phyloP scores from a whole-genome alignment of 2,888 invertebrate genomes.

The Platypus cylindrus region DNA sequence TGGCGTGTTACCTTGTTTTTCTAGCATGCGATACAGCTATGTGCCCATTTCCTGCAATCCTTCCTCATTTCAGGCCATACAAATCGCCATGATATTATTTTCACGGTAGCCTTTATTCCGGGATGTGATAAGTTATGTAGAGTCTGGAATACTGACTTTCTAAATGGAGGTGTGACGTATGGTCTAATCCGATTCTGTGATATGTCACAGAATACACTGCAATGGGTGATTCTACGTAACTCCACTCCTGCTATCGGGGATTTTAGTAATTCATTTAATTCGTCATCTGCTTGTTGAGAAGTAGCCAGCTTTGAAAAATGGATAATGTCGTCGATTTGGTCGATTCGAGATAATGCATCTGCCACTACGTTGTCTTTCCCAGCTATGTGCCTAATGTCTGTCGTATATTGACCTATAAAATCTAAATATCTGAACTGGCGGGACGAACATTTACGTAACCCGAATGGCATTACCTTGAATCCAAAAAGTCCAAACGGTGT shows the following conservation, averaged over 20 bases:
- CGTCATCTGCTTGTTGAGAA: background rate
- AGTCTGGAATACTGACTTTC: background rate
- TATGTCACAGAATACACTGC: too few species aligned
- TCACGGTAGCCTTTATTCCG: constrained; percentile 1
- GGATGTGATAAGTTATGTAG: constrained; percentile 2
- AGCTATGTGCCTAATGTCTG: background rate
- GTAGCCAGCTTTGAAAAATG: background rate
- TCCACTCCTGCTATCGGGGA: too few species aligned
- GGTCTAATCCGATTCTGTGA: too few species aligned
- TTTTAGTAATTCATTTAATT: too few species aligned
- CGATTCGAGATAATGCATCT: background rate
- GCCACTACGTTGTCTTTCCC: background rate
- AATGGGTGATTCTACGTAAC: too few species aligned
- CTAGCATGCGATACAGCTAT: background rate
- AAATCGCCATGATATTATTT: constrained; percentile 4
- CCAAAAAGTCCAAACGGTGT: constrained; percentile 8
- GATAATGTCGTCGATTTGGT: background rate
- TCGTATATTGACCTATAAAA: background rate
- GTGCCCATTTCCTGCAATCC: constrained; percentile 2
- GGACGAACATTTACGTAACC: too few species aligned
- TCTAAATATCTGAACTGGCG: background rate
- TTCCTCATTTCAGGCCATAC: constrained; percentile 4
- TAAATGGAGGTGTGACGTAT: background rate
- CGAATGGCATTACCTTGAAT: constrained; percentile 7
- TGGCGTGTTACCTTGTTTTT: constrained; percentile 4